Percentiles rank a stretch among this genome's conserved stretches.
Conservation (phyloP, 2,888 invertebrate species). For the Noctua comes region DNA sequence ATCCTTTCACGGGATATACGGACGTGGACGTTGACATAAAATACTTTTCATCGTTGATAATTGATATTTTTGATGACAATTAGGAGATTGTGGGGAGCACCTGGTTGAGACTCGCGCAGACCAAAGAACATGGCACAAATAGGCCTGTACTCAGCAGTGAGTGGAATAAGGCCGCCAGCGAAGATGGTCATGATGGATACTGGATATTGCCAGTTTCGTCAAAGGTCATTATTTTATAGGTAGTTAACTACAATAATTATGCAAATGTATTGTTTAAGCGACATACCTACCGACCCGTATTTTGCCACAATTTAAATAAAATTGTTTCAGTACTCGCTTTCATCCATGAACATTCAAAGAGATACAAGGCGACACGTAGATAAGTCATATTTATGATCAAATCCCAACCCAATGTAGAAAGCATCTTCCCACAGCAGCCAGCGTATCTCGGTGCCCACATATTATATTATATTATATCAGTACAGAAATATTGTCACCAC, state of each 20-base stretch:
- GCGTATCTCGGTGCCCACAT: conserved; percentile 21
- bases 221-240: background rate
- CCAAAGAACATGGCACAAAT: background rate
- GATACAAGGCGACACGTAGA: background rate
- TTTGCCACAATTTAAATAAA: background rate
- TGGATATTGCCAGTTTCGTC: background rate
- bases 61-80: background rate
- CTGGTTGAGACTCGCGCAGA: background rate
- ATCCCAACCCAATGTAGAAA: background rate
- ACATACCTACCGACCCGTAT: background rate
- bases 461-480: conserved; percentile 9
- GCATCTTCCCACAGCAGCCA: conserved; percentile 13
- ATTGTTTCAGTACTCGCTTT: background rate
- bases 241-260: background rate
- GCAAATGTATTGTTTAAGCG: background rate
- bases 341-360: background rate
- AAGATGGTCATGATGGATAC: background rate
- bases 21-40: background rate
- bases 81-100: background rate
- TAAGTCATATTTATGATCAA: background rate
- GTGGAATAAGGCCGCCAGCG: background rate
- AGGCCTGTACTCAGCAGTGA: background rate
- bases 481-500: conserved; percentile 38
- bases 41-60: background rate
- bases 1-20: background rate